These are phyloP conservation scores for Eupeodes corollae DNA, from an alignment of 1,140 invertebrate genomes.

Conservation along the genomic window DNA sequence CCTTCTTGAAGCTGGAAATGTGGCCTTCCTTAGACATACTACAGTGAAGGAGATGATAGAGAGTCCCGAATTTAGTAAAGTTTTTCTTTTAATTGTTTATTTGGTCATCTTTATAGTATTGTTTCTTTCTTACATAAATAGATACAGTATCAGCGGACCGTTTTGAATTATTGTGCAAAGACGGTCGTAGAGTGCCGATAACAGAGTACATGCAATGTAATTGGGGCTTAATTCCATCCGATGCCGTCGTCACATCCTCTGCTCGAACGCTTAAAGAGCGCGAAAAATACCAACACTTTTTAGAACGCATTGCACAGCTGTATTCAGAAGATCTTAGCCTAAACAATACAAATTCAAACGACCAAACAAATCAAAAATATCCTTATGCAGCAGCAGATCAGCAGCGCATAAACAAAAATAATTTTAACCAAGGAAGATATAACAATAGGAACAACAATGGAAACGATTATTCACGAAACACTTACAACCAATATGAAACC, in stretches of 20 bases:
- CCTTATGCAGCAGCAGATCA: constrained; percentile 6
- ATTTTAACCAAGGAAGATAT: neutral
- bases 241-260: constrained; percentile 78
- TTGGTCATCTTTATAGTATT: constrained; percentile 4
- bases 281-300: constrained; percentile 47
- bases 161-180: constrained; percentile 79
- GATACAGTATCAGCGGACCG: constrained; percentile 49
- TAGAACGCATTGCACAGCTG: constrained; percentile 42
- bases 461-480: constrained; percentile 12
- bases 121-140: constrained; percentile 22
- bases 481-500: constrained; percentile 16
- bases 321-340: constrained; percentile 27
- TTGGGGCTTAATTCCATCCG: constrained; percentile 75
- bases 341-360: too few relatives aligned
- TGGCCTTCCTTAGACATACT: constrained; percentile 85
- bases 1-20: constrained; percentile 73
- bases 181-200: constrained; percentile 59
- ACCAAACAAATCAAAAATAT: constrained; percentile 12
- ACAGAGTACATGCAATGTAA: constrained; percentile 70
- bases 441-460: neutral
- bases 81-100: neutral
- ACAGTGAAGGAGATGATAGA: constrained; percentile 63
- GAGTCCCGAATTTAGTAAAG: constrained; percentile 46
- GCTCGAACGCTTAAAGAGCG: constrained; percentile 52
- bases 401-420: constrained; percentile 1